Evolutionary conservation across 2,888 invertebrate genomes (phyloP), one percentile per base, ranked within the genome.

Genomic region (Pristionchus maxplancki): DNA sequence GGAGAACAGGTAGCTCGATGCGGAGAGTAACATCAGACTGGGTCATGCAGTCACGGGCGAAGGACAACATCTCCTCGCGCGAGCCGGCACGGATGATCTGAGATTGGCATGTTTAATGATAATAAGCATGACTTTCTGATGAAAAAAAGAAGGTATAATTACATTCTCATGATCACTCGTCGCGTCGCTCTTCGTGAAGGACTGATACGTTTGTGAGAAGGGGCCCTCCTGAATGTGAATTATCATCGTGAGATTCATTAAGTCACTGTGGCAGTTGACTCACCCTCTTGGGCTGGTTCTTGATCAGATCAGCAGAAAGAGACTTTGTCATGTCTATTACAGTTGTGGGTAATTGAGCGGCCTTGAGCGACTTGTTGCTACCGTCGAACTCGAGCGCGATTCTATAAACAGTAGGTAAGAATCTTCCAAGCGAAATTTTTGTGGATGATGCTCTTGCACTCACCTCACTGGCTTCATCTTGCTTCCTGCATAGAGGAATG

Each of bases 1-100:
- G 94, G n/a, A 95, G 93, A 34, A 91, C 90, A 13, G 95, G 95
- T 48, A 95, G 90, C n/a, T 91, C 91, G 48, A 95, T 91, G 28
- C 95, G 94, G 6, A 95, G 88, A 15, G 92, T 90, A 90, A 95
- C 91, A 53, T 92, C 91, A 1, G 95, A 94, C 85, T 95, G 94
- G 85, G 89, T 86, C 13, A 94, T 83, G 50, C 95, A 95, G 28
- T 94, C 93, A 17, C 95, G 81, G 28, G 91, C 91, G 86, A 94
- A 94, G 17, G 91, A 89, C 8, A 89, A 44, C 78, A 94, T 91
- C 87, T 94, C 94, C 15, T 90, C 86, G 15, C 93, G 90, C 4
- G 91, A 90, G 0, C 94, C 94, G 6, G 93, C 92, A 91, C 92
- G 91, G 31, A 93, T 89, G 28, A 94, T 91, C 91, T 92, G 89